Conservation (phyloP, 2,113 vertebrate genomes). For the Daubentonia madagascariensis region DNA sequence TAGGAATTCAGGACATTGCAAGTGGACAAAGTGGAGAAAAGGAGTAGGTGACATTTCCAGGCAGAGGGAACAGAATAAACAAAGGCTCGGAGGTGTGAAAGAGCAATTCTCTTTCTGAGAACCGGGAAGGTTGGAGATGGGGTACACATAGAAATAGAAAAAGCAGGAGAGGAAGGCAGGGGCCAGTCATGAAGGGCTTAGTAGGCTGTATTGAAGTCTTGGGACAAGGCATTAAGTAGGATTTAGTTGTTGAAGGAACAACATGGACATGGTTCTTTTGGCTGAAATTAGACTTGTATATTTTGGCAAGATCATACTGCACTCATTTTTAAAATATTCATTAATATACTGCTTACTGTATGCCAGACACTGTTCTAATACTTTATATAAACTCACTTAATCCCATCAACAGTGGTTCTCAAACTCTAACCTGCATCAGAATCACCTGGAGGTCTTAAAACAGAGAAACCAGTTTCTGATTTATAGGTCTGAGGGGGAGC, state of each 20-base stretch:
- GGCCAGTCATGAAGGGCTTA: neutral
- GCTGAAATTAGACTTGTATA: constrained; percentile 11
- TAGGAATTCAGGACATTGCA: neutral
- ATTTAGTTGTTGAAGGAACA: neutral
- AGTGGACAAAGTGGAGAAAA: neutral
- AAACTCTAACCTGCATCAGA: neutral
- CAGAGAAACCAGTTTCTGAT: neutral
- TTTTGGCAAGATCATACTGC: neutral
- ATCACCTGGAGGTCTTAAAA: neutral
- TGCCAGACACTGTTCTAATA: neutral
- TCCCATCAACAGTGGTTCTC: neutral
- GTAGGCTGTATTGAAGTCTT: neutral
- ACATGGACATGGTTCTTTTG: neutral
- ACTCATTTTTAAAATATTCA: neutral
- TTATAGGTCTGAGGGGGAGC: neutral
- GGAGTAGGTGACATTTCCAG: neutral
- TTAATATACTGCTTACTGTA: neutral
- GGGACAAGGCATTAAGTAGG: neutral
- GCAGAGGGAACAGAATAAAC: neutral
- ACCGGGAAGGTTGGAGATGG: neutral
- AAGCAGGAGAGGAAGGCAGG: neutral
- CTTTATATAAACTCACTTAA: neutral
- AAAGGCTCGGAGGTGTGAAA: neutral
- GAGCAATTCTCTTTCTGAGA: neutral
- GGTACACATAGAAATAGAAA: neutral